Conservation (phyloP, 2,113 vertebrate genomes). For the Carlito syrichta region DNA sequence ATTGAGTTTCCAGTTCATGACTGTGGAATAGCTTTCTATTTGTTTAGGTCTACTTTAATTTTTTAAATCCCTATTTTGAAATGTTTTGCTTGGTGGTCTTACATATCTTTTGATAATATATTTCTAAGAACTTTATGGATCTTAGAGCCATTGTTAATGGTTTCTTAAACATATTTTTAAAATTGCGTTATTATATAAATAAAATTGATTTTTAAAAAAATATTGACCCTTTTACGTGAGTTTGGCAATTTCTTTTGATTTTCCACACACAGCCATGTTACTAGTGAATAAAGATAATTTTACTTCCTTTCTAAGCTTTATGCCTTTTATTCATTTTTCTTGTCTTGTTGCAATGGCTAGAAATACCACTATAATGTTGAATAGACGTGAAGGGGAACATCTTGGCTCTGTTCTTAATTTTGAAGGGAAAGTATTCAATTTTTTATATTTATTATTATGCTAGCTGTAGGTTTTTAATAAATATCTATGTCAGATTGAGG, state of each 20-base stretch:
- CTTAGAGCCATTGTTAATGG: neutral
- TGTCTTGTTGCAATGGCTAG: neutral
- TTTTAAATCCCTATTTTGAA: neutral
- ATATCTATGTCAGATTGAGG: neutral
- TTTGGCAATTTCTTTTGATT: neutral
- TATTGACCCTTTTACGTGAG: neutral
- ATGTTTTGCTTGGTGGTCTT: neutral
- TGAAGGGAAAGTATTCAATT: neutral
- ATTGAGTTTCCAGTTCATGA: neutral
- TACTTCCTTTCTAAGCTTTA: neutral
- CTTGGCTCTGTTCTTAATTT: neutral
- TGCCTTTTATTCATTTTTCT: neutral
- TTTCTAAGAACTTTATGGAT: neutral
- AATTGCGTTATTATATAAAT: neutral
- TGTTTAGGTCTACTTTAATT: neutral
- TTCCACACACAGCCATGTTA: neutral
- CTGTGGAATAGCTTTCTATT: neutral
- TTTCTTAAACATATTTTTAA: neutral
- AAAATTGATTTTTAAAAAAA: neutral
- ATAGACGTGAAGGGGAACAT: neutral
- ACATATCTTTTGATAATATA: neutral
- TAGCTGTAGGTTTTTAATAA: neutral
- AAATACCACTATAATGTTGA: neutral
- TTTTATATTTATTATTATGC: neutral
- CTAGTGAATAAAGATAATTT: neutral